Conservation (phyloP, 1,140 invertebrate species). For the Antheraea mylitta region DNA sequence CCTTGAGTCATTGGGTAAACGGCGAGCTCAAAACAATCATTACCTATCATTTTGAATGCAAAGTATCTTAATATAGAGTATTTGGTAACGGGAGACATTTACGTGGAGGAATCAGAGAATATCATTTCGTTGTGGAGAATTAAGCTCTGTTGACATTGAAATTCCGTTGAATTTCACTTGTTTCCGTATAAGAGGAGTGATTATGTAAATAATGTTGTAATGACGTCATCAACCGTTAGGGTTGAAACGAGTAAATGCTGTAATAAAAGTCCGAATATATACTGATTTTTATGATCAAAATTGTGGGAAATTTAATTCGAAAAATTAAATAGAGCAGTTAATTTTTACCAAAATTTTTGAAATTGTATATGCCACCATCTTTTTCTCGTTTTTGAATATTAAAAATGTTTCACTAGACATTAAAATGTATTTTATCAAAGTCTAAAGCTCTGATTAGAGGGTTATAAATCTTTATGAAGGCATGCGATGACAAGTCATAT, state of each 20-base stretch:
- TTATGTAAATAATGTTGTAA: constrained; percentile 54
- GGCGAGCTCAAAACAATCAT: constrained; percentile 15
- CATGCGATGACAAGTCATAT: too few relatives aligned
- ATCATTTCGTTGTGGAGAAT: constrained; percentile 1
- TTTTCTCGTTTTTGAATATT: too few relatives aligned
- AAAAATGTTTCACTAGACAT: too few relatives aligned
- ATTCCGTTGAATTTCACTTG: constrained; percentile 17
- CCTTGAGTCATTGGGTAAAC: constrained; percentile 8
- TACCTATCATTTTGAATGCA: constrained; percentile 28
- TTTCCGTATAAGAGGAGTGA: constrained; percentile 25
- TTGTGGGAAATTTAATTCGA: not conserved
- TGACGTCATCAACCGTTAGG: constrained; percentile 46
- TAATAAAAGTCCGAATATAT: constrained; percentile 41
- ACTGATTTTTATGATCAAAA: constrained; percentile 18
- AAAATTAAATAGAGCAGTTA: too few relatives aligned
- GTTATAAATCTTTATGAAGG: too few relatives aligned
- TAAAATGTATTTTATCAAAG: too few relatives aligned
- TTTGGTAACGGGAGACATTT: constrained; percentile 10
- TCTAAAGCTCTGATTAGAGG: too few relatives aligned
- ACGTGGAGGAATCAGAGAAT: constrained; percentile 1
- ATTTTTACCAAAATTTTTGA: too few relatives aligned
- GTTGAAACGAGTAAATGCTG: constrained; percentile 37
- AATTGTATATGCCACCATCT: too few relatives aligned
- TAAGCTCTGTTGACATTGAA: constrained; percentile 8
- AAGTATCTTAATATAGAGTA: constrained; percentile 27